phyloP scores from a whole-genome alignment of 2,888 invertebrate species.

The Tenthredo scrophulariae region DNA sequence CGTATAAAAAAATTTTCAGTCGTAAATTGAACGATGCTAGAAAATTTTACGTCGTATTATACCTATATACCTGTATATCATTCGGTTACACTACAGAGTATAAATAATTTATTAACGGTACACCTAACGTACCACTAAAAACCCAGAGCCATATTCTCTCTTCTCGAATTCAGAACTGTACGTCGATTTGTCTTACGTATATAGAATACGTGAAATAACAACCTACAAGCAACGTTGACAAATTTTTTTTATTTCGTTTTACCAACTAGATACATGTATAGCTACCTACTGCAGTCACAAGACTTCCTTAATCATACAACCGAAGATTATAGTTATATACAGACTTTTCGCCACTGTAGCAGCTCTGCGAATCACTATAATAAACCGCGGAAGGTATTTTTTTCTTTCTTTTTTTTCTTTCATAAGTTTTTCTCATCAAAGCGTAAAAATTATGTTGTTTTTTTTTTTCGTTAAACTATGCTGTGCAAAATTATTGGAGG shows the following conservation, averaged over 20 bases:
- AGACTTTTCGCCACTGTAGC: neutral
- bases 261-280: neutral
- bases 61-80: neutral
- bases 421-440: neutral
- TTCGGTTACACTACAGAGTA: conserved; percentile 16
- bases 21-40: neutral
- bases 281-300: neutral
- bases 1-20: neutral
- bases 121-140: neutral
- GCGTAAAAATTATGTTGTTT: no score
- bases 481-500: neutral
- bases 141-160: conserved; percentile 9
- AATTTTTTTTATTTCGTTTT: neutral
- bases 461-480: neutral
- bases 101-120: conserved; percentile 29
- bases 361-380: neutral
- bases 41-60: neutral
- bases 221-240: neutral
- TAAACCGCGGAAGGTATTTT: neutral
- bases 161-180: neutral
- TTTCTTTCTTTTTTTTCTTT: neutral
- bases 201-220: neutral
- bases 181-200: neutral
- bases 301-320: conserved; percentile 10
- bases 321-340: conserved; percentile 5